Evolutionary conservation across 2,797 vertebrate genomes (phyloP), one percentile per base, ranked within the genome.

Genomic region (Myotis planiceps): DNA sequence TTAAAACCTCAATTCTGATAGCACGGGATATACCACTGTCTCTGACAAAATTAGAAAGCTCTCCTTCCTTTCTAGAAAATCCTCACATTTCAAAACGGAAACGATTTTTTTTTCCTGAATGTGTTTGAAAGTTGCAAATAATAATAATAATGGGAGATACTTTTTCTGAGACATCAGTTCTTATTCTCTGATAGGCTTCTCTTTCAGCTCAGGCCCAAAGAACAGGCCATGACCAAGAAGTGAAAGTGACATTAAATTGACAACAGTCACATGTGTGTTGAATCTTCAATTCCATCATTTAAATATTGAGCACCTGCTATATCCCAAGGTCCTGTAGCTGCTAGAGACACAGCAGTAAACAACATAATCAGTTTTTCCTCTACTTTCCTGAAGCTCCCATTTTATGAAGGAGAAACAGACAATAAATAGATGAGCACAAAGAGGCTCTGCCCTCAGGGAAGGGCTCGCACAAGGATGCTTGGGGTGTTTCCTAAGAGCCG

Each of bases 31-130:
- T 19, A 75, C 25, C 74, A 69, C 32, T 51, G 65, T 34, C 68
- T 90, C 81, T 58, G 63, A 93, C 63, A 76, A 78, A 23, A 75
- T 92, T n/a, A 93, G 68, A 92, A 81, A 39, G 0, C 32, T 55
- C 78, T 75, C 45, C 76, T 93, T 88, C 55, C 89, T 94, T 84
- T 92, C 89, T 76, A 88, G 21, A 34, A 78, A 78, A 53, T 34
- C 32, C 2, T 53, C 21, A 78, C 49, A 25, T 78, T 34, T 37
- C 49, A 15, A 78, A 78, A 78, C 2, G 4, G 3, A 78, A 76
- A 78, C 23, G 23, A 53, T 55, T 29, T 4, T n/a, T 76, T 92
- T 60, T 42, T 66, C 18, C 80, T 75, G 27, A 90, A 80, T 29
- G 29, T 80, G 72, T 75, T 55, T 84, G 18, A 71, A 96, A 94